These are phyloP conservation scores for Morphnarchus princeps DNA, from an alignment of 2,113 vertebrate genomes.

Conservation along the genomic window DNA sequence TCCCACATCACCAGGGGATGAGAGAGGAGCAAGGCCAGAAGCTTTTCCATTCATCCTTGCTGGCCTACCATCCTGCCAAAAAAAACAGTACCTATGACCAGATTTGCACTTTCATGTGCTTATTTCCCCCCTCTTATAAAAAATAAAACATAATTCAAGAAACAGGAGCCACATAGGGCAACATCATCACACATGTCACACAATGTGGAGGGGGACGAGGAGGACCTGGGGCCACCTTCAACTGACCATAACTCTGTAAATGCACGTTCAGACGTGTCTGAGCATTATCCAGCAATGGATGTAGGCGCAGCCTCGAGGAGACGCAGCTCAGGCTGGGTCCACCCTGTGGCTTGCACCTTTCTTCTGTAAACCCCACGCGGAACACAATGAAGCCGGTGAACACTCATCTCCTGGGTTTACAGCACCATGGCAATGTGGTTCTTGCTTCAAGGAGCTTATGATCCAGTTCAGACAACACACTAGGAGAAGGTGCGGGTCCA, in stretches of 20 bases:
- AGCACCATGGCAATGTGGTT: neutral
- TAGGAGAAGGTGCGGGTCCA: neutral
- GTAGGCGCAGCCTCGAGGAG: neutral
- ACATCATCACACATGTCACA: neutral
- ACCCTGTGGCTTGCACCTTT: neutral
- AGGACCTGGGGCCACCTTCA: neutral
- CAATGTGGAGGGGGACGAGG: neutral
- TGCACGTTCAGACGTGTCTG: rapidly evolving
- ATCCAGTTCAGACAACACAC: neutral
- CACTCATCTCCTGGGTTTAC: neutral
- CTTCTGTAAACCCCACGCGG: neutral
- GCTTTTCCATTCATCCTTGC: neutral
- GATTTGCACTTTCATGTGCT: neutral
- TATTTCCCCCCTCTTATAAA: neutral
- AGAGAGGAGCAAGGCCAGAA: neutral
- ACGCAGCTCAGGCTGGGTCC: neutral
- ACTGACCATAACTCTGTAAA: neutral
- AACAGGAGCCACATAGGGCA: neutral
- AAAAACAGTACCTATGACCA: neutral
- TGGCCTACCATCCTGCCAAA: neutral
- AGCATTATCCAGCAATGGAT: neutral
- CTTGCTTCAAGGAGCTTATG: neutral
- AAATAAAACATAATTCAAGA: neutral
- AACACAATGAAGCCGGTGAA: neutral
- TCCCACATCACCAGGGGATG: no score